Percentiles rank a stretch among this genome's conserved stretches.
These are phyloP conservation scores for Panzeria rudis DNA, from an alignment of 2,888 invertebrate genomes.

Conservation along the genomic window DNA sequence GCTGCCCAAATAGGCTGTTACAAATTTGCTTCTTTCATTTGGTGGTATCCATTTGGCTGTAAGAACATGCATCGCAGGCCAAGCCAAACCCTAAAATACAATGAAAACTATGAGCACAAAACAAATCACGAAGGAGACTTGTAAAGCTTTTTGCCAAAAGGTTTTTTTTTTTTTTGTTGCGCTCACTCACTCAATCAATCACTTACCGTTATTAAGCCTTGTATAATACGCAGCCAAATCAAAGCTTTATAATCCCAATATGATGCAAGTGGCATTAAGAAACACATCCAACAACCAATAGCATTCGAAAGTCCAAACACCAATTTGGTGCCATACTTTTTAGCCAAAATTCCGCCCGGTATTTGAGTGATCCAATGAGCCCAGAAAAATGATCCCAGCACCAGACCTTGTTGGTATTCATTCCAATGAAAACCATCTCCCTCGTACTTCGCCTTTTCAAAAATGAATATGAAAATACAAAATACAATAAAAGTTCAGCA, in stretches of 20 bases:
- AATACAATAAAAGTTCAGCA: background rate
- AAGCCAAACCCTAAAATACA: conserved; percentile 86
- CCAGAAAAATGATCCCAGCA: conserved; percentile 89
- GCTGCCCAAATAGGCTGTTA: conserved; percentile 87
- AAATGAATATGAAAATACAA: background rate
- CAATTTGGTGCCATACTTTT: conserved; percentile 88
- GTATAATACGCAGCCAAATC: conserved; percentile 86
- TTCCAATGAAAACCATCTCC: conserved; percentile 86
- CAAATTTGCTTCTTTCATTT: conserved; percentile 89
- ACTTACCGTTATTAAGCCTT: conserved; percentile 89
- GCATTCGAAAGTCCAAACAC: conserved; percentile 89
- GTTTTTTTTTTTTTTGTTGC: too few relatives aligned
- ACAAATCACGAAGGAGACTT: background rate
- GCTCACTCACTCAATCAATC: background rate
- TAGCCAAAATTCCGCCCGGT: conserved; percentile 89
- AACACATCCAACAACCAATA: conserved; percentile 86
- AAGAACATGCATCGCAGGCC: conserved; percentile 92
- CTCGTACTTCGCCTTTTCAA: conserved; percentile 77
- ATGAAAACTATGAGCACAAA: background rate
- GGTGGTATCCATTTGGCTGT: conserved; percentile 93
- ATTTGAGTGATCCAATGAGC: conserved; percentile 89
- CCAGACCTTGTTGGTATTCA: conserved; percentile 87
- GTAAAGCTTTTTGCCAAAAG: too few relatives aligned
- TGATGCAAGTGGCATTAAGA: conserved; percentile 88
- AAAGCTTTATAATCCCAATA: conserved; percentile 85